A percentile compares a stretch with the other conserved stretches of the same genome.
Evolutionary conservation across 2,113 vertebrate species (phyloP).

Genomic region (Peromyscus leucopus): DNA sequence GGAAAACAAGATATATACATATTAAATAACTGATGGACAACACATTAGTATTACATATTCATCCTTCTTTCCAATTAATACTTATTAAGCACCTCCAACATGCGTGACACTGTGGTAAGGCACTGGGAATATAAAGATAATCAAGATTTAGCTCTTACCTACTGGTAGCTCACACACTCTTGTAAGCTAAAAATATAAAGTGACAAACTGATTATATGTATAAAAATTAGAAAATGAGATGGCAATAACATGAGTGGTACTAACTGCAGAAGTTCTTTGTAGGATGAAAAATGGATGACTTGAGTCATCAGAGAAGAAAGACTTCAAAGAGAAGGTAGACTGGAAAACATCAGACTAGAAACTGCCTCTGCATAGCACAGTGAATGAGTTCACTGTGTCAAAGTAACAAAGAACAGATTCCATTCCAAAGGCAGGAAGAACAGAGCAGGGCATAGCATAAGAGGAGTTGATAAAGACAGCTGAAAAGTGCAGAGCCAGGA

Average conservation of each 20-base stretch:
- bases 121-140: slow-evolving; percentile 49
- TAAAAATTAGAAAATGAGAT: slow-evolving; percentile 51
- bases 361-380: neutral
- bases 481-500: neutral
- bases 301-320: neutral
- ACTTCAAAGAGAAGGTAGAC: slow-evolving; percentile 7
- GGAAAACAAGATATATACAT: slow-evolving; percentile 44
- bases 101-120: neutral
- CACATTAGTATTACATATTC: neutral
- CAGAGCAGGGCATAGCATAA: too few species aligned
- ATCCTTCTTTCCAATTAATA: slow-evolving; percentile 21
- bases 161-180: slow-evolving; percentile 52
- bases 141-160: slow-evolving; percentile 58
- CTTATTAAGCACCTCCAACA: slow-evolving; percentile 40
- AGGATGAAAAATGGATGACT: neutral
- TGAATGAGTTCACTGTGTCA: neutral
- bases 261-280: slow-evolving; percentile 30
- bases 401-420: neutral
- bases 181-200: slow-evolving; percentile 66
- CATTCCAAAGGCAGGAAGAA: neutral
- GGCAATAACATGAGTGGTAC: neutral
- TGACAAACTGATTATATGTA: slow-evolving; percentile 51
- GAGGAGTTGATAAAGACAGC: neutral
- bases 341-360: neutral
- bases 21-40: slow-evolving; percentile 24